Conservation (phyloP, 1,140 invertebrate genomes). For the Drosophila pseudoananassae region DNA sequence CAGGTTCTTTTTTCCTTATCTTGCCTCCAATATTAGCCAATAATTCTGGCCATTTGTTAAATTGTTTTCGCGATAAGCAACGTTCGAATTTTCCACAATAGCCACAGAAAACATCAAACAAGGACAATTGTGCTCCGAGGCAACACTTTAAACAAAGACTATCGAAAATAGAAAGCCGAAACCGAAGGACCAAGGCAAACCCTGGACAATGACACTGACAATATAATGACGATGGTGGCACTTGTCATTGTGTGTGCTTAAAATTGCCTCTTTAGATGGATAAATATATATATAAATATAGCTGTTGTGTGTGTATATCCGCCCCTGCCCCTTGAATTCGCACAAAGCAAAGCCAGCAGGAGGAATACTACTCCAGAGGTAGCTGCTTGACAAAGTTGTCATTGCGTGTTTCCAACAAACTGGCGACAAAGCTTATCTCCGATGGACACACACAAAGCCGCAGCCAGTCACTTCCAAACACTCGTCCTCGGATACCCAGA, state of each 20-base stretch:
- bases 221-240: slow-evolving; percentile 42
- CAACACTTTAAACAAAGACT: slow-evolving; percentile 75
- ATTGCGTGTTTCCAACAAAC: slow-evolving; percentile 77
- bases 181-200: slow-evolving; percentile 30
- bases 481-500: slow-evolving; percentile 11
- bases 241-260: slow-evolving; percentile 62
- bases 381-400: slow-evolving; percentile 59
- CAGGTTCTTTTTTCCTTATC: slow-evolving; percentile 49
- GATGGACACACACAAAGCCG: slow-evolving; percentile 75
- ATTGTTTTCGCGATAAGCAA: slow-evolving; percentile 72
- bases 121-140: slow-evolving; percentile 66
- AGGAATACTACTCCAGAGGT: slow-evolving; percentile 47
- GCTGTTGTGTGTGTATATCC: not conserved
- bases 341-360: slow-evolving; percentile 38
- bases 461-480: slow-evolving; percentile 23
- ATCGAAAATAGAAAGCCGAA: slow-evolving; percentile 18
- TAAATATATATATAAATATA: slow-evolving; percentile 9
- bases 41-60: slow-evolving; percentile 75
- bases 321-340: slow-evolving; percentile 52
- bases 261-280: slow-evolving; percentile 52
- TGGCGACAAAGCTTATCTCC: slow-evolving; percentile 73
- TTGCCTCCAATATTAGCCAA: slow-evolving; percentile 47
- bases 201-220: slow-evolving; percentile 45
- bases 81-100: slow-evolving; percentile 35
- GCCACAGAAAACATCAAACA: slow-evolving; percentile 28